These are phyloP conservation scores for Agrochola circellaris DNA, from an alignment of 2,888 invertebrate genomes.

Conservation along the genomic window DNA sequence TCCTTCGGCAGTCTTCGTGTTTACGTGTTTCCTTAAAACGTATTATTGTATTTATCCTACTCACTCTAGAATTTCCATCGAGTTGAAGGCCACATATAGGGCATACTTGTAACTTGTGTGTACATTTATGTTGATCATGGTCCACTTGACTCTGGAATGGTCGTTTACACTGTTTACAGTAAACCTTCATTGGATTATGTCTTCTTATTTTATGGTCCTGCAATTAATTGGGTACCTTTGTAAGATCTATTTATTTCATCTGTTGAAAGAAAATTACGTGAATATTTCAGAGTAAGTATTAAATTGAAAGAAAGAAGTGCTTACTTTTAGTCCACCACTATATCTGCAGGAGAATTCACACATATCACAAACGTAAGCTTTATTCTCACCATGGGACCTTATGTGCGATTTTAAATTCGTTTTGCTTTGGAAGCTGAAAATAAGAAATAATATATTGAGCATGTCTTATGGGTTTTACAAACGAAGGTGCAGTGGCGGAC, in stretches of 20 bases:
- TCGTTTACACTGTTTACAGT: slow-evolving; percentile 74
- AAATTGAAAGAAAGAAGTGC: slow-evolving; percentile 1
- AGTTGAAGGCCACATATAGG: slow-evolving; percentile 74
- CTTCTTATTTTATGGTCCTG: slow-evolving; percentile 77
- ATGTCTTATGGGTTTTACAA: neutral
- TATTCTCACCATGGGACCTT: slow-evolving; percentile 66
- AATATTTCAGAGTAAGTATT: neutral
- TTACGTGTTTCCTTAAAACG: too few relatives aligned
- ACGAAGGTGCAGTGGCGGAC: neutral
- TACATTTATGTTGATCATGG: slow-evolving; percentile 75
- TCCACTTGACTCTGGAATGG: slow-evolving; percentile 67
- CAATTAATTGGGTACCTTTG: slow-evolving; percentile 3
- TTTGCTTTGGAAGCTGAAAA: slow-evolving; percentile 72
- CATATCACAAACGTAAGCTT: slow-evolving; percentile 71
- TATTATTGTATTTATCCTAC: slow-evolving; percentile 22
- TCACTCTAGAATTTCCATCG: slow-evolving; percentile 45
- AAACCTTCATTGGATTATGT: slow-evolving; percentile 71
- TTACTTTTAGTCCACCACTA: slow-evolving; percentile 69
- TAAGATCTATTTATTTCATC: neutral
- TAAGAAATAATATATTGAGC: neutral
- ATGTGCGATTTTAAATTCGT: slow-evolving; percentile 70
- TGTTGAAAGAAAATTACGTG: neutral
- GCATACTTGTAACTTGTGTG: slow-evolving; percentile 63
- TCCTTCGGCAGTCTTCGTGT: too few relatives aligned
- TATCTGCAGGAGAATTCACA: slow-evolving; percentile 75